phyloP scores from a whole-genome alignment of 2,888 invertebrate species.

The Autographa pulchrina region DNA sequence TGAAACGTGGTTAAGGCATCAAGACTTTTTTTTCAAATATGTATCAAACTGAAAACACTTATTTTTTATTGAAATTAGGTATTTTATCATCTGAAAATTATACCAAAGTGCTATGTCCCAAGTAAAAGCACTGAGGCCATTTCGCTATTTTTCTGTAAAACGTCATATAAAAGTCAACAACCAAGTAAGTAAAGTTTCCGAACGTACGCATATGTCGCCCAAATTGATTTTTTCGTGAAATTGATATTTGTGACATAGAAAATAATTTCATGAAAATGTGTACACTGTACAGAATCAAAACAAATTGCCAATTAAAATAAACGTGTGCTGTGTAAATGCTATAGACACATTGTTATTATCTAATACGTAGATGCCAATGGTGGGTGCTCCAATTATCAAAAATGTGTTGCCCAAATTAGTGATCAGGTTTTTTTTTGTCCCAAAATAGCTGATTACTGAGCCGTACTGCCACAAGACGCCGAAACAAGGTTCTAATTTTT shows the following conservation, averaged over 20 bases:
- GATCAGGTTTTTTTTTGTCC: conserved; percentile 37
- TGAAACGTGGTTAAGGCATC: background rate
- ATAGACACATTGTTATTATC: background rate
- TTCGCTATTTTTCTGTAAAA: no score
- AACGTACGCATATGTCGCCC: conserved; percentile 17
- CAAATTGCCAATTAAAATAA: background rate
- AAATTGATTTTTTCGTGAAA: conserved; percentile 47
- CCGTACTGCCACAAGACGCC: conserved; percentile 5
- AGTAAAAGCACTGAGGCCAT: no score
- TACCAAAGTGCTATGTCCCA: no score
- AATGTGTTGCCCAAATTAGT: background rate
- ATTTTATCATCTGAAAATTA: no score
- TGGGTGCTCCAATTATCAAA: background rate
- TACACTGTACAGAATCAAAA: background rate
- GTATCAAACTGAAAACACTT: no score
- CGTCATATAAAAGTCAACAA: no score
- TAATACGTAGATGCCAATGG: background rate
- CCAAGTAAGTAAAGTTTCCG: conserved; percentile 16
- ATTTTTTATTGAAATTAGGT: no score
- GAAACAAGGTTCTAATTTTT: background rate
- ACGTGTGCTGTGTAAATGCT: conserved; percentile 20
- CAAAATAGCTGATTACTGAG: conserved; percentile 38
- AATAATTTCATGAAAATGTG: background rate
- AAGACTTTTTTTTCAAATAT: background rate
- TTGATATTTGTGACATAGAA: background rate